Percentiles rank a stretch among this genome's conserved stretches.
phyloP scores from a whole-genome alignment of 2,888 invertebrate species.

The Agrilus cyanescens region DNA sequence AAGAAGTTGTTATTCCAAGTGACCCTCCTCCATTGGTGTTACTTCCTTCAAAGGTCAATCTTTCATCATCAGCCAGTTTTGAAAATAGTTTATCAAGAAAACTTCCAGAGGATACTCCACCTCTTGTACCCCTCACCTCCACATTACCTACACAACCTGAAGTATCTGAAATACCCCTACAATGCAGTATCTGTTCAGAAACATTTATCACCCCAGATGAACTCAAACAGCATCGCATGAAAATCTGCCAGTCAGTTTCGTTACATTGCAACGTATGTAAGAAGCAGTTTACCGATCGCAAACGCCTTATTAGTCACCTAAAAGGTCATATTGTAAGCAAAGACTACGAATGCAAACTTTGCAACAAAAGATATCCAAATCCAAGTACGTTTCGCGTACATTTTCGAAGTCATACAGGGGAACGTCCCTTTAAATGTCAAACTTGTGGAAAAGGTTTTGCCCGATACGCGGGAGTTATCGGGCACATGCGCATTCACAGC shows the following conservation, averaged over 20 bases:
- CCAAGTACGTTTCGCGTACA: conserved; percentile 39
- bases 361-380: conserved; percentile 33
- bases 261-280: conserved; percentile 30
- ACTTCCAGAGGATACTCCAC: conserved; percentile 25
- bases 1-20: conserved; percentile 11
- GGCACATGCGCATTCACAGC: conserved; percentile 31
- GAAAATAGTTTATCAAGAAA: conserved; percentile 8
- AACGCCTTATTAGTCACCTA: conserved; percentile 29
- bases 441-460: conserved; percentile 31
- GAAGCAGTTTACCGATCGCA: conserved; percentile 28
- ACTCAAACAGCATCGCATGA: conserved; percentile 24
- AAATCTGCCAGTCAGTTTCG: conserved; percentile 20
- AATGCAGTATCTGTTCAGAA: conserved; percentile 24
- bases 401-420: conserved; percentile 47
- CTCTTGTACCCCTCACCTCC: conserved; percentile 27
- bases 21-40: conserved; percentile 30
- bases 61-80: conserved; percentile 5
- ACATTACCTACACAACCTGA: conserved; percentile 15
- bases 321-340: conserved; percentile 32
- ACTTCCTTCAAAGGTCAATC: conserved; percentile 17
- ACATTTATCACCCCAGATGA: conserved; percentile 22
- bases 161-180: conserved; percentile 19
- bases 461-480: conserved; percentile 30
- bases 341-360: conserved; percentile 32
- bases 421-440: conserved; percentile 31